Conservation (phyloP, 2,888 invertebrate genomes). For the Ommatoiulus sabulosus region DNA sequence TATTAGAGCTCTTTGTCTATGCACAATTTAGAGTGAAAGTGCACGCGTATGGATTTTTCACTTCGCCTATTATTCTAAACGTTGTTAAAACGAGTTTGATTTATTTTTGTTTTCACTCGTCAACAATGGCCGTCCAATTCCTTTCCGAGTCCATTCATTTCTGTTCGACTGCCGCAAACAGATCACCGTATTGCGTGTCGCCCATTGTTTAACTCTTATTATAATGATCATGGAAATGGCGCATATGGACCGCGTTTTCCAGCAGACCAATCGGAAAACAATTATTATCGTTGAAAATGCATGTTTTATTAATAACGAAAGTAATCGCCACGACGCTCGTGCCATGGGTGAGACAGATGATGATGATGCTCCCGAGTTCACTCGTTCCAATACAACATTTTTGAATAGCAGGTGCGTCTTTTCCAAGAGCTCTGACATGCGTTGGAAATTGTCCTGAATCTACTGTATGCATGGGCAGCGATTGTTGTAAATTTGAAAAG, state of each 20-base stretch:
- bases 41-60: constrained; percentile 22
- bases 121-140: constrained; percentile 23
- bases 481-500: neutral
- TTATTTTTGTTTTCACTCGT: constrained; percentile 30
- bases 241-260: neutral
- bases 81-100: constrained; percentile 28
- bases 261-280: constrained; percentile 31
- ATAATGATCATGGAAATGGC: constrained; percentile 5
- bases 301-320: constrained; percentile 23
- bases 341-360: neutral
- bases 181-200: constrained; percentile 15
- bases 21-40: neutral
- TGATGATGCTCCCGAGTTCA: neutral
- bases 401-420: neutral
- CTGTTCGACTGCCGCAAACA: constrained; percentile 24
- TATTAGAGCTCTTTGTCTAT: neutral
- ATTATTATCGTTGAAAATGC: constrained; percentile 1
- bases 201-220: constrained; percentile 29
- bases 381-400: neutral
- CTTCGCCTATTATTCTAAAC: constrained; percentile 7
- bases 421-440: neutral
- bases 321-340: constrained; percentile 7
- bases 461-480: neutral
- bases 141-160: neutral
- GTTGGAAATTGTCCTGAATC: no score